Conservation (phyloP, 2,888 invertebrate species). For the Ennomos fuscantarius region DNA sequence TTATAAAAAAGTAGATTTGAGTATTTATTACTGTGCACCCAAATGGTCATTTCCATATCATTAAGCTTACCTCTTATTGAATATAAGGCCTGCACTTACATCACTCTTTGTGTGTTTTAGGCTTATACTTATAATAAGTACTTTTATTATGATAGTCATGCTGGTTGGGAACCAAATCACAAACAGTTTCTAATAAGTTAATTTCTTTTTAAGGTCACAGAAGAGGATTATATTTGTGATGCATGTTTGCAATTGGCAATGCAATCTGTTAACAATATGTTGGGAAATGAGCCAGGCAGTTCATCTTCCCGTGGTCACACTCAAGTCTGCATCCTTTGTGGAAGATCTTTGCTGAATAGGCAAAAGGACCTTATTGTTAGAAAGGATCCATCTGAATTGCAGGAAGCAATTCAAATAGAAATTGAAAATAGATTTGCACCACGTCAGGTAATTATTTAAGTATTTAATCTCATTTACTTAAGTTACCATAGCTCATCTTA, state of each 20-base stretch:
- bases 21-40: no score
- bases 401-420: background rate
- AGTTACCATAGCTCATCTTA: no score
- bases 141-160: no score
- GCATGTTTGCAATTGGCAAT: background rate
- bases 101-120: no score
- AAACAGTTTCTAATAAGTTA: background rate
- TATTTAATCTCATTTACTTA: background rate
- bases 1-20: no score
- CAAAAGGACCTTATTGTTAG: background rate
- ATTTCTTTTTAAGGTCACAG: background rate
- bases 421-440: conserved; percentile 1
- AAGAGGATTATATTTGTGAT: conserved; percentile 6
- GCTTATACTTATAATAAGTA: no score
- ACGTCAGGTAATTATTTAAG: background rate
- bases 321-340: background rate
- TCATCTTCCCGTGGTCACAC: background rate
- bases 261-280: background rate
- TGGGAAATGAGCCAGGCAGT: background rate
- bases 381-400: background rate
- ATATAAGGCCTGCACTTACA: no score
- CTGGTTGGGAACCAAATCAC: no score
- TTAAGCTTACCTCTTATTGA: no score
- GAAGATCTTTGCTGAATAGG: background rate
- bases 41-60: no score